A percentile compares a stretch with the other conserved stretches of the same genome.
Evolutionary conservation across 2,797 vertebrate species (phyloP).

Genomic region (Eidolon dupreanum): DNA sequence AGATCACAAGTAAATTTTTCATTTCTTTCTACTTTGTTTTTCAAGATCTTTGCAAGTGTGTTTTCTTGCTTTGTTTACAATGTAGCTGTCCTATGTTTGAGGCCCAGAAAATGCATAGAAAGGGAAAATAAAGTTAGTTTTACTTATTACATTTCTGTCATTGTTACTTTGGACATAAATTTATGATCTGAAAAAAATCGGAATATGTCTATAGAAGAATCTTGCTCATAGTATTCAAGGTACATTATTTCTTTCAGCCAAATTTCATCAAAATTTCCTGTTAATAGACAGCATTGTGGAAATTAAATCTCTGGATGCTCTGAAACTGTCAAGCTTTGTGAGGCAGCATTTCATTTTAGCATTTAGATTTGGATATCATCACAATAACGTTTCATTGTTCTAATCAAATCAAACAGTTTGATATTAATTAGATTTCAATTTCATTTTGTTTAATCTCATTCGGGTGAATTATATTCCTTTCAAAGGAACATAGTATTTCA

Average conservation of each 20-base stretch:
- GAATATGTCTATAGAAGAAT: not conserved
- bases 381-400: not conserved
- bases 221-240: not conserved
- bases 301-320: not conserved
- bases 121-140: too few relatives aligned
- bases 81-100: too few relatives aligned
- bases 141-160: too few relatives aligned
- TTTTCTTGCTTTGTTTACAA: too few relatives aligned
- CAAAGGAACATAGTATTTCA: not conserved
- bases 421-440: not conserved
- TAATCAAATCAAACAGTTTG: not conserved
- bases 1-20: not conserved
- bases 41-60: too few relatives aligned
- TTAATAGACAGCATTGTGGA: not conserved
- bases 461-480: not conserved
- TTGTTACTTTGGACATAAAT: too few relatives aligned
- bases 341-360: not conserved
- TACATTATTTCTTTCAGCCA: not conserved
- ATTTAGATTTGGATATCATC: not conserved
- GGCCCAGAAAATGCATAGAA: too few relatives aligned
- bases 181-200: not conserved
- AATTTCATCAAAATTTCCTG: slow-evolving; percentile 10
- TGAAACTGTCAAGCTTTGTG: not conserved
- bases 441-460: not conserved
- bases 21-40: not conserved